A percentile compares a stretch with the other conserved stretches of the same genome.
Conservation (phyloP, 2,113 vertebrate genomes). For the Strix uralensis region DNA sequence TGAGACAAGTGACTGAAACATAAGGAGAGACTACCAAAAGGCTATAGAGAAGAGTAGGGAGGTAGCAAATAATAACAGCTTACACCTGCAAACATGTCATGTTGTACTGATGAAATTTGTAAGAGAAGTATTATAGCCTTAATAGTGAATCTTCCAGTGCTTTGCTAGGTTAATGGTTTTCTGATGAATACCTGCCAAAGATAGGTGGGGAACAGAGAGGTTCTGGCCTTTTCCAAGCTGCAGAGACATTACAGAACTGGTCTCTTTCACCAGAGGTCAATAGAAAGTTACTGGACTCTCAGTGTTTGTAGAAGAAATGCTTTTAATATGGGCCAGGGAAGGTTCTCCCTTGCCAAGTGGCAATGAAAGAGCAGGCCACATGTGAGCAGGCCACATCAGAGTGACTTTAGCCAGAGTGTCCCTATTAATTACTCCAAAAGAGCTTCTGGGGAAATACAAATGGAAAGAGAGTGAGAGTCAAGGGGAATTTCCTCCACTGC, state of each 20-base stretch:
- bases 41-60: slow-evolving; percentile 5
- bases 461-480: neutral
- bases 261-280: neutral
- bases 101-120: neutral
- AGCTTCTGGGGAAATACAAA: neutral
- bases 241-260: neutral
- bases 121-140: neutral
- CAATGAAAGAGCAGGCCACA: neutral
- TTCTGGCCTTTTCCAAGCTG: neutral
- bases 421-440: neutral
- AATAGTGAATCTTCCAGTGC: neutral
- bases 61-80: slow-evolving; percentile 13
- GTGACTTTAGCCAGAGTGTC: neutral
- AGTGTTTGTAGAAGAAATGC: neutral
- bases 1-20: slow-evolving; percentile 5
- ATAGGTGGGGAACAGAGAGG: neutral
- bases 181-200: neutral
- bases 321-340: neutral
- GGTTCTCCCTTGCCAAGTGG: neutral
- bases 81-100: neutral
- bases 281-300: neutral
- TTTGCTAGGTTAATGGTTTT: neutral
- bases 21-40: neutral
- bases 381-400: neutral
- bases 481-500: neutral